Percentiles rank a stretch among this genome's conserved stretches.
phyloP scores from a whole-genome alignment of 2,797 vertebrate genomes.

The Gymnothorax javanicus region DNA sequence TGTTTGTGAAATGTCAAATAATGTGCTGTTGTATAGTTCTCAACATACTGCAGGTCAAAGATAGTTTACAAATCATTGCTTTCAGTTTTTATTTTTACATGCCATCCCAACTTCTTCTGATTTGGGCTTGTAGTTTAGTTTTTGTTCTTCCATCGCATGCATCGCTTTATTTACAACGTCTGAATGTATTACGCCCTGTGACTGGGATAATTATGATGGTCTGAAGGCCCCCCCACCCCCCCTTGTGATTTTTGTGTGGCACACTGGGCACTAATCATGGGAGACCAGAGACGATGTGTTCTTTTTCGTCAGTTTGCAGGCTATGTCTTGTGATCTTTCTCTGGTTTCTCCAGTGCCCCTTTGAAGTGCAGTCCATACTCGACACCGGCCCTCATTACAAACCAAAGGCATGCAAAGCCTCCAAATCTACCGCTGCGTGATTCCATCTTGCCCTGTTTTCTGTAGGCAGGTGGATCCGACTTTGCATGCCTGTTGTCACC shows the following conservation, averaged over 20 bases:
- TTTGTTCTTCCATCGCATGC: neutral
- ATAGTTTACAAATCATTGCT: no score
- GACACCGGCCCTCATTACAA: neutral
- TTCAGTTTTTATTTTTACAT: no score
- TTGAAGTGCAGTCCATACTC: neutral
- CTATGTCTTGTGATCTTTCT: constrained; percentile 43
- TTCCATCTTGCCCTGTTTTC: constrained; percentile 40
- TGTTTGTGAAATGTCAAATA: no score
- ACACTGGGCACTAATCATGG: constrained; percentile 6
- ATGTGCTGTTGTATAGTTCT: no score
- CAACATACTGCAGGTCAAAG: no score
- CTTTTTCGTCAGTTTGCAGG: constrained; percentile 43
- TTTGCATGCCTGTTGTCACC: constrained; percentile 42
- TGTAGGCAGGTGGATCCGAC: constrained; percentile 46
- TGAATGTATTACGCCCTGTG: neutral
- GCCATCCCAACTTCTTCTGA: no score
- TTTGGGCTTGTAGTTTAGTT: no score
- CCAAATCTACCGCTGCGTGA: neutral
- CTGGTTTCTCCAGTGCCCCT: constrained; percentile 40
- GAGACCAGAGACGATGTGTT: neutral
- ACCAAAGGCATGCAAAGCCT: neutral
- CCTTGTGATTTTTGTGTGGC: neutral
- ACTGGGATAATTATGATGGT: neutral
- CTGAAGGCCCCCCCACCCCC: neutral
- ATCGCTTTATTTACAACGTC: neutral